Base-by-base conservation (phyloP, 1,140 invertebrate genomes). In the Diachasma alloeum region DNA sequence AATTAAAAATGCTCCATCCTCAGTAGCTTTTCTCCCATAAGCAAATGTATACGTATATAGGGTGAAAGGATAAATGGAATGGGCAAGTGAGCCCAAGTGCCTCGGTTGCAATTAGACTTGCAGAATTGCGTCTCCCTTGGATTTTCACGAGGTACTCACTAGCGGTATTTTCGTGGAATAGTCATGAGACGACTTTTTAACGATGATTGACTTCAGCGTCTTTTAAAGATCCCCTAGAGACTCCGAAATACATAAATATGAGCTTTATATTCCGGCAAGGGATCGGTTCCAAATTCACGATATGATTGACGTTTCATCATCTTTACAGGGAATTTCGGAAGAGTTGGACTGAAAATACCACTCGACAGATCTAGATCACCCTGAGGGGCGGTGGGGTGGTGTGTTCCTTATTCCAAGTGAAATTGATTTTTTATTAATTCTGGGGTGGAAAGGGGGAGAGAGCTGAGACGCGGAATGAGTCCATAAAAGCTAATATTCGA, bases 41-140 rank as follows among this genome's bases (percentile, higher is more conserved):
- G 42, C 42, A 48, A 46, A 48, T 72, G 24, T 36, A n/a, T 37
- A 26, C 19, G 42, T 46, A 26, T 46, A 48, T 48, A 26, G 4
- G 22, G 37, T 71, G 17, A 70, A 70, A 70, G 37, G 42, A 19
- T 22, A 44, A 44, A 71, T 44, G 69, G 42, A 71, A 46, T 46
- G 0, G 31, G 44, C 17, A 22, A 72, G 46, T 48, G 42, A 48
- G 24, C 24, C 59, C 53, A 67, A 74, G 56, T 46, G 73, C 63
- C 24, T 44, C 36, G 31, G 59, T 42, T 19, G 63, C 73, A 74
- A 74, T 74, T 74, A 74, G 73, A 74, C 59, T 74, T 74, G 73
- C 73, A 67, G 46, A 74, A 74, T 74, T 74, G 31, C 19, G 37
- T 46, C 59, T 74, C 42, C 56, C 31, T 31, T 42, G 72, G 39